Evolutionary conservation across 2,113 vertebrate genomes (phyloP), one percentile per base, ranked within the genome.

Genomic region (Chaetodon trifascialis): DNA sequence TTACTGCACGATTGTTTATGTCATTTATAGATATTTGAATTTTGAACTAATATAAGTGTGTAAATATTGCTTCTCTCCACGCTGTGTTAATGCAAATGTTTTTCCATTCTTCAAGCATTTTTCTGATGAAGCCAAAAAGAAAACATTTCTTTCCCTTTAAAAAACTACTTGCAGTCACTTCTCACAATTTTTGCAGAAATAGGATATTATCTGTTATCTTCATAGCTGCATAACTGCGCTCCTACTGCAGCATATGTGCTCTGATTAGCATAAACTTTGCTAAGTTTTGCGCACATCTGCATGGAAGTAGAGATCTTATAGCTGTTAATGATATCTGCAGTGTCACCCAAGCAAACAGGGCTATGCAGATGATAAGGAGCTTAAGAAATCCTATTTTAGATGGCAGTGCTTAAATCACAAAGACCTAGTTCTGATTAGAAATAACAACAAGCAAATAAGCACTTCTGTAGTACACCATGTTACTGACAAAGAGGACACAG

Each of bases 361-460:
- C 67, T 65, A 52, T 34, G 16, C 30, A 72, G 44, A 67, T 16
- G 42, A 65, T 78, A 21, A 59, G 47, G 10, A 54, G 63, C 36
- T 30, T 21, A 67, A 74, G 34, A 16, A 47, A 38, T 25, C 52
- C 38, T 44, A 9, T 42, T 70, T 79, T 52, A 63, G 70, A 7
- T 63, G 14, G 7, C 23, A 4, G 54, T 7, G 60, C 54, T 65
- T 54, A 12, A 65, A 56, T 55, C 54, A 44, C 59, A 49, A 51
- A 82, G 80, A 78, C 67, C 75, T 77, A 67, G 19, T 44, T 84
- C 21, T 64, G 62, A 44, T 72, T 51, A 85, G 56, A 69, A 58
- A 80, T 82, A 70, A 54, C 23, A 81, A 52, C 30, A 77, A 68
- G 25, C 51, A 75, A 58, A 85, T 70, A 69, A 64, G 66, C 54